A percentile compares a stretch with the other conserved stretches of the same genome.
Evolutionary conservation across 2,797 vertebrate species (phyloP).

Genomic region (Poecilia picta): DNA sequence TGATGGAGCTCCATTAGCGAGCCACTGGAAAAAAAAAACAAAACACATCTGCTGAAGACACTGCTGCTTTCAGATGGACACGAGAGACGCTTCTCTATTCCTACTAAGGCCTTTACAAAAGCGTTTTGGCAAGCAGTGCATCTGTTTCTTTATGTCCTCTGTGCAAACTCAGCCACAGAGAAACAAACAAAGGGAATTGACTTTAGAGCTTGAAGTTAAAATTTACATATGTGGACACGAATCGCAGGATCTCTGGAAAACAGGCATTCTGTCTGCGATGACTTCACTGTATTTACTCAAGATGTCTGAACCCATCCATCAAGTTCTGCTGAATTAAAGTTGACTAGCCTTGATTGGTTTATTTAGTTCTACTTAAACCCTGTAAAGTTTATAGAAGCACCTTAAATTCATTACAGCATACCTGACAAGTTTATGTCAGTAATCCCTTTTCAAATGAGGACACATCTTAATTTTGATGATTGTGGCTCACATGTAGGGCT

Average conservation of each 20-base stretch:
- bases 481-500: background rate
- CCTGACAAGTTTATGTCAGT: background rate
- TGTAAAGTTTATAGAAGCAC: background rate
- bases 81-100: constrained; percentile 60
- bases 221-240: constrained; percentile 41
- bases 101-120: constrained; percentile 64
- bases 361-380: background rate
- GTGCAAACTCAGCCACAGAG: background rate
- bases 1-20: constrained; percentile 69
- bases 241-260: constrained; percentile 43
- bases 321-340: background rate
- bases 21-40: constrained; percentile 9
- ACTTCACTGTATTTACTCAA: background rate
- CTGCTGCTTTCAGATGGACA: constrained; percentile 56
- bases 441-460: background rate
- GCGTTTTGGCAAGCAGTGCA: constrained; percentile 59
- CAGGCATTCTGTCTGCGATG: constrained; percentile 8
- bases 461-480: background rate
- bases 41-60: constrained; percentile 63
- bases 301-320: background rate
- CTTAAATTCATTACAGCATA: background rate
- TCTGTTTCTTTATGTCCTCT: constrained; percentile 70
- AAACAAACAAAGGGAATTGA: constrained; percentile 63
- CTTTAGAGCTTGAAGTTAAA: constrained; percentile 52
- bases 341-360: background rate